These are phyloP conservation scores for Macrochelys suwanniensis DNA, from an alignment of 2,797 vertebrate genomes.

Conservation along the genomic window DNA sequence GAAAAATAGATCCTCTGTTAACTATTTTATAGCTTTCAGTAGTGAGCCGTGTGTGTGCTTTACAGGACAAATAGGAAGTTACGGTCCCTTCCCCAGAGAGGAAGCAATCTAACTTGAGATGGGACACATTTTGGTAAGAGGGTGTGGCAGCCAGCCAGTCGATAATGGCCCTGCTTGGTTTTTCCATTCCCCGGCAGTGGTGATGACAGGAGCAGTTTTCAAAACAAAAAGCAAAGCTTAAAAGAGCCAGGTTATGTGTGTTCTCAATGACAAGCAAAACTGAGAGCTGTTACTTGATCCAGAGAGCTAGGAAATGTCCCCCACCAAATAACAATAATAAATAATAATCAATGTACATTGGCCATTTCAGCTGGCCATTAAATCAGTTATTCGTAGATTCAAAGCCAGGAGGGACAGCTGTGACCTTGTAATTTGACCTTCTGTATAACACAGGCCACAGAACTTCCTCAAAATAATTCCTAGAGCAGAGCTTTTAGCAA, in stretches of 20 bases:
- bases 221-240: background rate
- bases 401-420: background rate
- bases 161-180: background rate
- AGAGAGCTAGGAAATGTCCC: background rate
- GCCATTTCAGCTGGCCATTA: background rate
- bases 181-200: background rate
- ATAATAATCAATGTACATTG: background rate
- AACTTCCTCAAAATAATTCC: background rate
- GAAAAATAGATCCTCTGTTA: accelerated
- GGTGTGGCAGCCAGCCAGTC: background rate
- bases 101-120: background rate
- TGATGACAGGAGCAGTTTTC: background rate
- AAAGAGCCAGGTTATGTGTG: background rate
- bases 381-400: background rate
- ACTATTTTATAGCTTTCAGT: background rate
- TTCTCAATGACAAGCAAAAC: background rate
- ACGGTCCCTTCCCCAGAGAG: background rate
- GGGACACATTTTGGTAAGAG: background rate
- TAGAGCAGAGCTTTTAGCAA: background rate
- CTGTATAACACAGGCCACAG: background rate
- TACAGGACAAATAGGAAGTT: too few relatives aligned
- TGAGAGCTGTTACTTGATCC: background rate
- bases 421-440: background rate
- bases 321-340: background rate
- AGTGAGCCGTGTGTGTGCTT: background rate